phyloP scores from a whole-genome alignment of 1,140 invertebrate genomes.

The Amyelois transitella region DNA sequence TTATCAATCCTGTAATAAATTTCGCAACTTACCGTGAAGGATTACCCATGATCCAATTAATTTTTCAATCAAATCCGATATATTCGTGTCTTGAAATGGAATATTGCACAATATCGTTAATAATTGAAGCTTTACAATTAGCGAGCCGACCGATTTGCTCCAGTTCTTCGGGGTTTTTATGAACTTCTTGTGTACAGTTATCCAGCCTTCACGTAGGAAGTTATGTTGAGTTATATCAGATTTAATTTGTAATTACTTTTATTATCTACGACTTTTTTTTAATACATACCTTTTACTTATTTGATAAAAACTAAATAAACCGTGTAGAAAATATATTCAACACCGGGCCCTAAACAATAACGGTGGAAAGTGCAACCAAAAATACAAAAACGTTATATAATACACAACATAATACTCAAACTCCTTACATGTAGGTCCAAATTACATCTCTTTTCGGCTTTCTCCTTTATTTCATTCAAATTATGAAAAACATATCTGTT shows the following conservation, averaged over 20 bases:
- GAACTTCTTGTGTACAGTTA: conserved; percentile 63
- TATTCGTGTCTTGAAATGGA: conserved; percentile 38
- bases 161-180: conserved; percentile 70
- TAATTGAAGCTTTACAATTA: conserved; percentile 59
- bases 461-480: no score
- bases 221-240: conserved; percentile 46
- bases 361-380: no score
- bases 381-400: no score
- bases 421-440: no score
- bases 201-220: conserved; percentile 40
- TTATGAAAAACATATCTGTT: not conserved
- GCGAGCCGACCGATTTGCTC: conserved; percentile 61
- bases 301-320: no score
- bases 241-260: conserved; percentile 24
- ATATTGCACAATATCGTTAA: conserved; percentile 64
- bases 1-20: no score
- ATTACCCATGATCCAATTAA: not conserved
- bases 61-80: not conserved
- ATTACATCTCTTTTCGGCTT: no score
- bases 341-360: no score
- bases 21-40: not conserved
- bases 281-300: no score
- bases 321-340: no score
- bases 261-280: no score
- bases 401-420: no score